Percentiles rank a stretch among this genome's conserved stretches.
Evolutionary conservation across 2,888 invertebrate species (phyloP).

Genomic region (Rhingia campestris): DNA sequence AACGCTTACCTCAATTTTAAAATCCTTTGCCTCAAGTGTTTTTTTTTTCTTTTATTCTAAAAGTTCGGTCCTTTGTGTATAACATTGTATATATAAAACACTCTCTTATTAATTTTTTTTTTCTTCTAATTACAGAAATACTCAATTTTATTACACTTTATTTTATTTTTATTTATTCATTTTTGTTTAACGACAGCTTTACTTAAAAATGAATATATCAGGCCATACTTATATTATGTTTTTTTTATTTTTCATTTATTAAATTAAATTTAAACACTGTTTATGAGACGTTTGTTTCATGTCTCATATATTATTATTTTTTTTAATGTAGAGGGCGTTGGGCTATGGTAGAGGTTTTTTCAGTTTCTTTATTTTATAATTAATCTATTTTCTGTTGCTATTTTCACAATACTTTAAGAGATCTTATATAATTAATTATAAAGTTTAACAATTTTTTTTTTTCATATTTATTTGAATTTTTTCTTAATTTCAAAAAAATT

Average conservation of each 20-base stretch:
- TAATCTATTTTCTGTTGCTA: conserved; percentile 27
- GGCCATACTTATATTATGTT: conserved; percentile 39
- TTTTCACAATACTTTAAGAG: conserved; percentile 49
- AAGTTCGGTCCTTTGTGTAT: conserved; percentile 37
- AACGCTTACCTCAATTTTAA: conserved; percentile 16
- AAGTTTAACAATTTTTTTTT: conserved; percentile 62
- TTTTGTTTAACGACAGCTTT: conserved; percentile 42
- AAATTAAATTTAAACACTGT: conserved; percentile 61
- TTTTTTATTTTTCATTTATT: conserved; percentile 2
- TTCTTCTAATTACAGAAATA: conserved; percentile 19
- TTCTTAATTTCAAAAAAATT: conserved; percentile 43
- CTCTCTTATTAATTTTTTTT: conserved; percentile 5
- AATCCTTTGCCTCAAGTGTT: conserved; percentile 11
- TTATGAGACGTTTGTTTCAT: conserved; percentile 61
- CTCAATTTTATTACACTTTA: conserved; percentile 16
- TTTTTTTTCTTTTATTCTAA: conserved; percentile 37
- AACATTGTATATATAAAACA: conserved; percentile 24
- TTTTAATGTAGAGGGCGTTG: conserved; percentile 64
- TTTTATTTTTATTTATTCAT: conserved; percentile 18
- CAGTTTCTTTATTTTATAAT: conserved; percentile 44
- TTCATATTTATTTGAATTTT: not conserved
- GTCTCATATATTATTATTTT: conserved; percentile 20
- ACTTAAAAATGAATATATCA: conserved; percentile 51
- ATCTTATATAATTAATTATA: conserved; percentile 70
- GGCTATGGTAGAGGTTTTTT: conserved; percentile 69